A percentile compares a stretch with the other conserved stretches of the same genome.
These are phyloP conservation scores for Tetragonula clypearis DNA, from an alignment of 1,140 invertebrate genomes.

Conservation along the genomic window DNA sequence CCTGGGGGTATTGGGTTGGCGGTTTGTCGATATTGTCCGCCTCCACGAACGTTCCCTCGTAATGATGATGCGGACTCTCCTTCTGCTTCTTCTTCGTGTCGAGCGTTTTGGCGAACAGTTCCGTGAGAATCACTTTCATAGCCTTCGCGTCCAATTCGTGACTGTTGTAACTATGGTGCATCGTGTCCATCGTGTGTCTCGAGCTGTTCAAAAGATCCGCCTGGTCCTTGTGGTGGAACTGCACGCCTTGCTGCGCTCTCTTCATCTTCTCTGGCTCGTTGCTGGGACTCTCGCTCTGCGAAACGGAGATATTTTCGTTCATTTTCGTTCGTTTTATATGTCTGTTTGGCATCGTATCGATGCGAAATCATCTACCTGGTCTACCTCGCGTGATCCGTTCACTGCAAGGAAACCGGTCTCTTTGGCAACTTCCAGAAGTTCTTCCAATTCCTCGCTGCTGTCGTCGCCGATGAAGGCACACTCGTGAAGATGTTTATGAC, in stretches of 20 bases:
- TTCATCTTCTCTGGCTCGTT: constrained; percentile 81
- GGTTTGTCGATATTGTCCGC: constrained; percentile 72
- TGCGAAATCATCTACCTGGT: neutral
- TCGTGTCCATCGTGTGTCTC: constrained; percentile 28
- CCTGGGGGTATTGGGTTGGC: neutral
- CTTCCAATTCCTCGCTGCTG: constrained; percentile 88
- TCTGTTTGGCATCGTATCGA: neutral
- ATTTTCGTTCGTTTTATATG: neutral
- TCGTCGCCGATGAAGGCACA: constrained; percentile 91
- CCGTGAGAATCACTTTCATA: constrained; percentile 76
- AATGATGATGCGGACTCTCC: constrained; percentile 71
- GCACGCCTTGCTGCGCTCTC: constrained; percentile 75
- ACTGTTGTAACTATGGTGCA: constrained; percentile 65
- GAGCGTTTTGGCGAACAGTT: constrained; percentile 68
- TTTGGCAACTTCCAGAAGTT: constrained; percentile 81
- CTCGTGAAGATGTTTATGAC: constrained; percentile 88
- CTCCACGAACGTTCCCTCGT: constrained; percentile 73
- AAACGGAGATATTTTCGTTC: neutral
- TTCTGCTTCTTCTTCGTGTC: constrained; percentile 73
- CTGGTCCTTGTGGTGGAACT: constrained; percentile 73
- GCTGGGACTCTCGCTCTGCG: constrained; percentile 69
- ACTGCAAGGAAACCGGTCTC: constrained; percentile 64
- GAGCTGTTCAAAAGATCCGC: constrained; percentile 38
- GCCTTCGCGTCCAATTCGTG: constrained; percentile 79
- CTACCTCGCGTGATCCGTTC: constrained; percentile 52